phyloP scores from a whole-genome alignment of 2,797 vertebrate species.

The Rhinatrema bivittatum region DNA sequence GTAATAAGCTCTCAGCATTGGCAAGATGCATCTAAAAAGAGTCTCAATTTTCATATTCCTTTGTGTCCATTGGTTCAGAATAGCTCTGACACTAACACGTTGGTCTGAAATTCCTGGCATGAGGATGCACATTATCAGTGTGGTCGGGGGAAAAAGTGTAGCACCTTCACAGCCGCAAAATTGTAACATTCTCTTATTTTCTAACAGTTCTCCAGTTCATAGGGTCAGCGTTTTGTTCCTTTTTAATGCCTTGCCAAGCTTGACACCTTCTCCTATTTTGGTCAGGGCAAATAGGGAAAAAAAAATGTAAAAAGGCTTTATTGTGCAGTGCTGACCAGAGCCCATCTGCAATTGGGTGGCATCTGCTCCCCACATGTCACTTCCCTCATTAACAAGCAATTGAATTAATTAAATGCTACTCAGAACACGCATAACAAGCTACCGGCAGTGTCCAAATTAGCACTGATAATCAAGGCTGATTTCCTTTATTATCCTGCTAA shows the following conservation, averaged over 20 bases:
- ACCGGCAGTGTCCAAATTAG: conserved; percentile 82
- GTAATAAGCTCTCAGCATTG: too few species aligned
- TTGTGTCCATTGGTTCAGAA: conserved; percentile 32
- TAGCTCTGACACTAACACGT: conserved; percentile 20
- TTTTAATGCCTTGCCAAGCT: conserved; percentile 42
- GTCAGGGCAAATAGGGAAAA: neutral
- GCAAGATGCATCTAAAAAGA: too few species aligned
- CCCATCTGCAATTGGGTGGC: conserved; percentile 72
- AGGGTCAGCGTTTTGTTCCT: conserved; percentile 58
- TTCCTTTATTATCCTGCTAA: conserved; percentile 80
- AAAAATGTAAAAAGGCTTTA: conserved; percentile 30
- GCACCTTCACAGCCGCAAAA: conserved; percentile 7
- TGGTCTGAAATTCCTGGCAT: conserved; percentile 24
- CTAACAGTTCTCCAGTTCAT: conserved; percentile 43
- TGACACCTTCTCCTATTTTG: conserved; percentile 40
- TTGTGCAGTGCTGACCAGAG: conserved; percentile 59
- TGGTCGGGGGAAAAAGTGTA: conserved; percentile 28
- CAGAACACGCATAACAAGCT: conserved; percentile 80
- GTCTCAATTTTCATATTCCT: conserved; percentile 5
- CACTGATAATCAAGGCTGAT: conserved; percentile 80
- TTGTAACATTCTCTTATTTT: too few species aligned
- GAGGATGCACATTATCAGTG: conserved; percentile 13
- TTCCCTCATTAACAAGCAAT: conserved; percentile 82
- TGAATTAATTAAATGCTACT: conserved; percentile 85
- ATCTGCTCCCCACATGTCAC: conserved; percentile 81